Evolutionary conservation across 2,797 vertebrate species (phyloP), one percentile per base, ranked within the genome.

Genomic region (Cichlasoma orientale): DNA sequence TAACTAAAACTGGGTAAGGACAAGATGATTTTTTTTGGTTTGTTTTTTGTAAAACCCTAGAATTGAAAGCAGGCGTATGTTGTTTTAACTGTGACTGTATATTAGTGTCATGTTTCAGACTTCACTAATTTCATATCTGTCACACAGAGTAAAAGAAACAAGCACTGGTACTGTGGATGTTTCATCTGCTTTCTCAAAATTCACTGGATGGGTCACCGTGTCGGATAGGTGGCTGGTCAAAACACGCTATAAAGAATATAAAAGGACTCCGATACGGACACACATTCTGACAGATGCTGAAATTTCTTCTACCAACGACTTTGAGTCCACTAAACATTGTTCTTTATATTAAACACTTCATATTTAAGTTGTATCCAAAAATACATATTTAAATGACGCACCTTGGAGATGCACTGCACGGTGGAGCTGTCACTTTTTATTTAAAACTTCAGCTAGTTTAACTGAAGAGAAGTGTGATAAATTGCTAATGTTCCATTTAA

Each of bases 401-500:
- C 85, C 83, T 69, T 33, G 10, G 86, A 80, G 90, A 86, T 23
- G 14, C 56, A 1, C 11, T 13, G 19, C 71, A 7, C 68, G 52
- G 54, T 59, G 27, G 29, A 56, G 79, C 75, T 78, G 80, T 59
- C 83, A 59, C 74, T 80, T 76, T 72, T 63, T 55, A 74, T 92
- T 88, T 83, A 69, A 91, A 86, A 85, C 80, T 86, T 84, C 31
- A 44, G 57, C 78, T 74, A 74, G 73, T 89, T 85, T 54, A 79
- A 85, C 52, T 53, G 77, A 84, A 83, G 80, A 75, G 82, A 86
- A 89, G 86, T 90, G 90, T 92, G 91, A 81, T 89, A 82, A 94
- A 93, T 94, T 79, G 87, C 82, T 89, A 89, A 88, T 90, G 89
- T 90, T 90, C 89, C 85, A 84, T 93, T 94, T 93, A 91, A 91